Conservation (phyloP, 2,797 vertebrate species). For the Acrossocheilus wenchowensis region DNA sequence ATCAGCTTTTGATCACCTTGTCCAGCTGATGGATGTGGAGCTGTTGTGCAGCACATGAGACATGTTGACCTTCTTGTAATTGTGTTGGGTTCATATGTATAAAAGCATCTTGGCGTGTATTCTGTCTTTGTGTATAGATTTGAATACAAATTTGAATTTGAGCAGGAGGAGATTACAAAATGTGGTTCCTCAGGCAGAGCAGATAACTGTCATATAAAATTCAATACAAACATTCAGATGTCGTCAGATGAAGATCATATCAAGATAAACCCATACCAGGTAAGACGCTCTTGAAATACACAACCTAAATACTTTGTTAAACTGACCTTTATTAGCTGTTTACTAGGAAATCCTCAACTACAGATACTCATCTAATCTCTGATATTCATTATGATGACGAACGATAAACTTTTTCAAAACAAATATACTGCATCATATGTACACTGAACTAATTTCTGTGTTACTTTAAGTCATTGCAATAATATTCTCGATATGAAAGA, state of each 20-base stretch:
- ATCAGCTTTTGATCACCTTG: neutral
- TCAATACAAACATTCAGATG: neutral
- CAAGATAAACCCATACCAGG: neutral
- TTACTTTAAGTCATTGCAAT: neutral
- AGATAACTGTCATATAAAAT: neutral
- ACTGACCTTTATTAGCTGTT: neutral
- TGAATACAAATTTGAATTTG: constrained; percentile 5
- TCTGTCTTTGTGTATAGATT: neutral
- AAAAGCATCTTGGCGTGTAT: neutral
- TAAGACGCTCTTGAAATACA: neutral
- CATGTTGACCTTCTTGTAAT: neutral
- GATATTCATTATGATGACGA: neutral
- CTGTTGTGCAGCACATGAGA: neutral
- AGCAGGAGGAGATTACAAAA: neutral
- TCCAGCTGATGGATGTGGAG: too few relatives aligned
- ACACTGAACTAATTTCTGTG: neutral
- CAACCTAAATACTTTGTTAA: too few relatives aligned
- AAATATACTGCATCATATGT: neutral
- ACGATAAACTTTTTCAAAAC: neutral
- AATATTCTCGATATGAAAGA: neutral
- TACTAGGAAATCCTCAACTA: neutral
- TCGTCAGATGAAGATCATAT: neutral
- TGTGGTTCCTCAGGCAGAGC: neutral
- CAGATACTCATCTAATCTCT: neutral
- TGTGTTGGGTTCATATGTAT: neutral